Base-by-base conservation (phyloP, 2,113 vertebrate genomes). In the Porphyrio hochstetteri region DNA sequence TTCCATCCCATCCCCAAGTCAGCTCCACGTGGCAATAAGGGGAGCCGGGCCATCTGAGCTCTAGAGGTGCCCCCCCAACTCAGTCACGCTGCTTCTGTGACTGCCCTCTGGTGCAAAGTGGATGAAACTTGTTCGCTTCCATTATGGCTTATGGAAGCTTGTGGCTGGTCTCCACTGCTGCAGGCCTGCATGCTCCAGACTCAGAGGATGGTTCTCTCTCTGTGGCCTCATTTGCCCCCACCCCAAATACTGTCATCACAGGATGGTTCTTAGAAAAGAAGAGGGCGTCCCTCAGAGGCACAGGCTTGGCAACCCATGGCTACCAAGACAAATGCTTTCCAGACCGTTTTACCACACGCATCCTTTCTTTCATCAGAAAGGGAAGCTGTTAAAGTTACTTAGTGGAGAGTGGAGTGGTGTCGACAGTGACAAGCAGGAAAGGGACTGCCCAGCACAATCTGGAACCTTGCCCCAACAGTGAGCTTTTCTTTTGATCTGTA, bases 11-110 rank as follows among this genome's bases (percentile, higher is more conserved):
- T 48, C 64, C 64, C 15, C 4, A 0, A 10, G 11, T 9, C 44
- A 75, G 40, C 15, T 11, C 11, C 44, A 31, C 1, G 7, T 0
- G 0, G 44, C 12, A 38, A 46, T 35, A 67, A 64, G 21, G 16
- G 2, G 1, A 11, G 10, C 40, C 24, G 29, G 11, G 53, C 16
- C n/a, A 5, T 10, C 35, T 48, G 28, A 82, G 23, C 50, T 53
- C 40, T 68, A 28, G 68, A 64, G 13, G 9, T 31, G 50, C 9
- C 17, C 17, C 24, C 36, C 59, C 20, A 0, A 13, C 35, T 53
- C 40, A 25, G 15, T 20, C 21, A 6, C 1, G 27, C 38, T 53
- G 15, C 27, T 75, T 35, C 33, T 65, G 59, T 33, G 75, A 57
- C 56, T 15, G 71, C 23, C 15, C 13, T 6, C 24, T 4, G 0